Evolutionary conservation across 64 coral and sea anemone genomes (phyloP).

Genomic region (Porites lutea): DNA sequence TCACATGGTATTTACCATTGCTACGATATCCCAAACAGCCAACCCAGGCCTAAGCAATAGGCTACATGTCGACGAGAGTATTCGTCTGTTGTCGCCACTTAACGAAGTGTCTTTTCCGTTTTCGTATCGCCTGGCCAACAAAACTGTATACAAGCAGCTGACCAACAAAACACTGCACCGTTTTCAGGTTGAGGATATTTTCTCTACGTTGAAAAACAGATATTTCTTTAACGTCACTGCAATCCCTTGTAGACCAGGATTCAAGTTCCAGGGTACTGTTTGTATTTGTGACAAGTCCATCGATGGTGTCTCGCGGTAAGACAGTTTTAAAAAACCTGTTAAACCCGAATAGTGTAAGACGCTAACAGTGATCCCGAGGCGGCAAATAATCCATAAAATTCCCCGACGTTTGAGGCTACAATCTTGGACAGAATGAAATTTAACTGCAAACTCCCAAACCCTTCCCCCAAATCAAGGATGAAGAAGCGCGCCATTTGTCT

Average conservation of each 20-base stretch:
- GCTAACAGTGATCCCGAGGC: too few relatives aligned
- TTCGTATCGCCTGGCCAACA: conserved; percentile 34
- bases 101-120: conserved; percentile 62
- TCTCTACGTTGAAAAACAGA: conserved; percentile 24
- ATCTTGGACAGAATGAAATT: too few relatives aligned
- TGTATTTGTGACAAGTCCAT: conserved; percentile 82
- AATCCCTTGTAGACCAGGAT: conserved; percentile 82
- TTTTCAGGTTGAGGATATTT: conserved; percentile 44
- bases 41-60: background rate
- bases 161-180: background rate
- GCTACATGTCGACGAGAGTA: conserved; percentile 24
- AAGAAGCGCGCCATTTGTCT: too few relatives aligned
- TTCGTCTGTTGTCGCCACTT: conserved; percentile 48
- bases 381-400: too few relatives aligned
- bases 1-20: conserved; percentile 76
- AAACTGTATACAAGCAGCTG: background rate
- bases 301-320: conserved; percentile 77
- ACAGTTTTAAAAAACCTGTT: background rate
- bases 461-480: too few relatives aligned
- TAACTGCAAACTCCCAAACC: too few relatives aligned
- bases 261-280: conserved; percentile 43
- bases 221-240: conserved; percentile 37
- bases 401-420: too few relatives aligned
- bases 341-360: too few relatives aligned
- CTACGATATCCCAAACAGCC: background rate